Evolutionary conservation across 2,888 invertebrate species (phyloP), one percentile per base, ranked within the genome.

Genomic region (Synergus gifuensis): DNA sequence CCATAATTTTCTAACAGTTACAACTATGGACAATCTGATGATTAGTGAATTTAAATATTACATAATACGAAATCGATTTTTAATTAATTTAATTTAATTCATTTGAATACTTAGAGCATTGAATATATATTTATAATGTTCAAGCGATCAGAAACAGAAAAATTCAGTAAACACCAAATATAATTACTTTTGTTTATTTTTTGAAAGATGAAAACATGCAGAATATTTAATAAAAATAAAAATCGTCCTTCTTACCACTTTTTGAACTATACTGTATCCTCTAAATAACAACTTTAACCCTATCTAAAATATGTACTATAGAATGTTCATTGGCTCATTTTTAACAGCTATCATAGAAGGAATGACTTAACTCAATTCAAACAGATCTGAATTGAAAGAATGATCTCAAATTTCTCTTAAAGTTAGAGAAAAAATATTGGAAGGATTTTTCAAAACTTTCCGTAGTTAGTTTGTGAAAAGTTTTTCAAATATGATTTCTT

Each of bases 301-400:
- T 49, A 69, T 69, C 46, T 69, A 69, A 69, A 69, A 69, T 69
- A 42, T 67, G 69, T 49, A 28, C 46, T 69, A 69, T 49, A 46
- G 16, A 69, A 67, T 67, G 67, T 67, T 67, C 12, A 67, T 28
- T 67, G 18, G 46, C 11, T 46, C n/a, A 46, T 22, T 28, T 42
- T 78, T n/a, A 49, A 69, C 73, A 42, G 73, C 79, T 85, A 86
- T 73, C 40, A 87, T 73, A 81, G 76, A 82, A 86, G 87, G 87
- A 87, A 87, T 87, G 87, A 79, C 83, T 86, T 80, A 49, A 16
- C 28, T 69, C 28, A 76, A 76, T 58, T 14, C 67, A 79, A 54
- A 54, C 54, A n/a, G n/a, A 54, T 54, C n/a, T 54, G 54, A 54
- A 54, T 54, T 54, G 54, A 54, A n/a, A 54, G 54, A 5, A n/a